Evolutionary conservation across 2,797 vertebrate species (phyloP).

Genomic region (Gallirallus australis): DNA sequence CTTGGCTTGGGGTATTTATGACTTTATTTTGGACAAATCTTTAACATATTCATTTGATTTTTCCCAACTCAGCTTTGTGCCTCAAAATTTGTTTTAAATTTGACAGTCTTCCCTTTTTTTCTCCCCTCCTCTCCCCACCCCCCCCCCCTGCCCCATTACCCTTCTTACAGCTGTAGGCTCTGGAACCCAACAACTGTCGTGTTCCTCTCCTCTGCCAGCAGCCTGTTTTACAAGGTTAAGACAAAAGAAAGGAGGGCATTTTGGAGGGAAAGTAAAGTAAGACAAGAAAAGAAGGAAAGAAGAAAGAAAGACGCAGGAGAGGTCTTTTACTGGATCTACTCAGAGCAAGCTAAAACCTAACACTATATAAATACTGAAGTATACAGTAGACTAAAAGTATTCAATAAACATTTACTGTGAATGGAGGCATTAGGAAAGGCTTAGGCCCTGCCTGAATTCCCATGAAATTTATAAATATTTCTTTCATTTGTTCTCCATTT

Average conservation of each 20-base stretch:
- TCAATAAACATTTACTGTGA: conserved; percentile 87
- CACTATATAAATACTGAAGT: conserved; percentile 81
- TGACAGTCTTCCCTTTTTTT: conserved; percentile 66
- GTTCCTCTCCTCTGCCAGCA: conserved; percentile 41
- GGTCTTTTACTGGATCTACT: conserved; percentile 65
- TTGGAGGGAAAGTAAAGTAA: not conserved
- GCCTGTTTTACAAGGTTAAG: conserved; percentile 43
- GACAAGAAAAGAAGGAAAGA: not conserved
- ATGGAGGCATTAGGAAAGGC: conserved; percentile 86
- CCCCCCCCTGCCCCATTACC: not conserved
- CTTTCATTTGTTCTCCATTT: conserved; percentile 99
- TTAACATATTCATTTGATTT: conserved; percentile 81
- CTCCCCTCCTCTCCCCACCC: no score
- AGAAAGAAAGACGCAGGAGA: not conserved
- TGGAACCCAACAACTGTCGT: conserved; percentile 66
- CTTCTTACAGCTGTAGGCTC: conserved; percentile 76
- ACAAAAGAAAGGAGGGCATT: conserved; percentile 14
- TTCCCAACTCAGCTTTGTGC: conserved; percentile 74
- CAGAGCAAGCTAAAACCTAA: conserved; percentile 76
- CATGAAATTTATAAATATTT: conserved; percentile 99
- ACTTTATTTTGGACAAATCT: conserved; percentile 85
- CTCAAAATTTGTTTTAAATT: conserved; percentile 85
- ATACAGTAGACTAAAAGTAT: conserved; percentile 81
- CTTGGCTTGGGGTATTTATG: conserved; percentile 78
- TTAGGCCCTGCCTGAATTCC: conserved; percentile 91